These are phyloP conservation scores for Mus caroli DNA, from an alignment of 2,797 vertebrate species.

Conservation along the genomic window DNA sequence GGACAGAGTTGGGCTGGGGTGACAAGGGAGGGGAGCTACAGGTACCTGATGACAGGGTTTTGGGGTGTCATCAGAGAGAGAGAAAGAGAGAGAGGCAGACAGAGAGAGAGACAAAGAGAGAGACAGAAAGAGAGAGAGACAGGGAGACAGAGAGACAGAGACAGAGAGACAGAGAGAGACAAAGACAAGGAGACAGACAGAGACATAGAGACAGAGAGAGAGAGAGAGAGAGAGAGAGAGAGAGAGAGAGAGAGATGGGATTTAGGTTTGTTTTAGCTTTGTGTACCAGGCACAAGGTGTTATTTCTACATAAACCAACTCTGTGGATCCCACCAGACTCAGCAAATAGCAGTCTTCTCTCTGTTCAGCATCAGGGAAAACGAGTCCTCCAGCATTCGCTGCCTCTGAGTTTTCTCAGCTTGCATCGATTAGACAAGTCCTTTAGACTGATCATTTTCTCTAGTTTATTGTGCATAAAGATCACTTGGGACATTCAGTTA, in stretches of 20 bases:
- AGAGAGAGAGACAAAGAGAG: not conserved
- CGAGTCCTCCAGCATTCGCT: not conserved
- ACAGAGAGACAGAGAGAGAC: not conserved
- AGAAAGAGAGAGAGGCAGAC: not conserved
- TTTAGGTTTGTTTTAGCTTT: constrained; percentile 16
- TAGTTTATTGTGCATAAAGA: not conserved
- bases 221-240: not conserved
- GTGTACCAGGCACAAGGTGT: not conserved
- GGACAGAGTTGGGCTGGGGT: not conserved
- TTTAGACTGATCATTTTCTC: not conserved
- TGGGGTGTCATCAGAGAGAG: not conserved
- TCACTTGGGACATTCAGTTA: not conserved
- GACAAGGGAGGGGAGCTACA: not conserved
- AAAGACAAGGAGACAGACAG: not conserved
- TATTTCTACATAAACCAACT: not conserved
- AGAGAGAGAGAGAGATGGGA: not conserved
- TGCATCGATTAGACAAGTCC: not conserved
- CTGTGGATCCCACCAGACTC: not conserved
- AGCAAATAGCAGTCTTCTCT: not conserved
- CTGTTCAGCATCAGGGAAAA: not conserved
- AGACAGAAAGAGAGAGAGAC: not conserved
- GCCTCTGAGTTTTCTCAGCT: constrained; percentile 47
- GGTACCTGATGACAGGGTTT: not conserved
- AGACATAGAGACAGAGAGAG: not conserved
- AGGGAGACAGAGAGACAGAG: not conserved